Evolutionary conservation across 2,797 vertebrate genomes (phyloP).

Genomic region (Simalia tracyae): DNA sequence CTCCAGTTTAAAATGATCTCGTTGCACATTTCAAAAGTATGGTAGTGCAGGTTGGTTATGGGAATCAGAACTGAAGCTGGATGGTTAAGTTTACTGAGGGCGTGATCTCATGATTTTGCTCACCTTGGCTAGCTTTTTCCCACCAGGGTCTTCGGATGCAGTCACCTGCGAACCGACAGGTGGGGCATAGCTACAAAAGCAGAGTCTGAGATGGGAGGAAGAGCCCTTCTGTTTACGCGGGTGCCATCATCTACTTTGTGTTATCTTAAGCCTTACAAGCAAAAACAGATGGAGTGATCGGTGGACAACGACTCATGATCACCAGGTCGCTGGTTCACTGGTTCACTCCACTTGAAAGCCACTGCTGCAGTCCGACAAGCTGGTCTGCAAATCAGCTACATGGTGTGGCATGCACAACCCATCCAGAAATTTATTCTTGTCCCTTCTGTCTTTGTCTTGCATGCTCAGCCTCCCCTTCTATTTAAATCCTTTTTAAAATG

Average conservation of each 20-base stretch:
- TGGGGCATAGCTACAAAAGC: neutral
- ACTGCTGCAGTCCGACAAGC: too few species aligned
- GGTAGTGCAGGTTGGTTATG: neutral
- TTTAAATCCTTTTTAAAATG: constrained; percentile 50
- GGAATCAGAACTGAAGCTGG: neutral
- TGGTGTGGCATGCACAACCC: constrained; percentile 7
- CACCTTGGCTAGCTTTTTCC: neutral
- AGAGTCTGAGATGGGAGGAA: neutral
- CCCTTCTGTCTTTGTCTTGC: constrained; percentile 36
- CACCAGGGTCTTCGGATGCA: neutral
- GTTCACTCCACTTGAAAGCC: neutral
- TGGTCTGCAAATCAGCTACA: neutral
- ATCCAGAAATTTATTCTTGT: constrained; percentile 29
- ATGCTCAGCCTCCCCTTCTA: constrained; percentile 31
- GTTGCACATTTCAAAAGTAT: neutral
- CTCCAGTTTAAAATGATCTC: neutral
- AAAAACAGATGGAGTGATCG: neutral
- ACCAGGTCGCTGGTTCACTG: neutral
- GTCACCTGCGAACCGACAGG: neutral
- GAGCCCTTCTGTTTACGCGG: too few species aligned
- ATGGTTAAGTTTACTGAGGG: neutral
- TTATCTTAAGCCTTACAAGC: neutral
- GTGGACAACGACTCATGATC: too few species aligned
- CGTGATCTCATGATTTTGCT: neutral
- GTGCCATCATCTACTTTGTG: neutral